Conservation (phyloP, 1,140 invertebrate genomes). For the Arctopsyche grandis region DNA sequence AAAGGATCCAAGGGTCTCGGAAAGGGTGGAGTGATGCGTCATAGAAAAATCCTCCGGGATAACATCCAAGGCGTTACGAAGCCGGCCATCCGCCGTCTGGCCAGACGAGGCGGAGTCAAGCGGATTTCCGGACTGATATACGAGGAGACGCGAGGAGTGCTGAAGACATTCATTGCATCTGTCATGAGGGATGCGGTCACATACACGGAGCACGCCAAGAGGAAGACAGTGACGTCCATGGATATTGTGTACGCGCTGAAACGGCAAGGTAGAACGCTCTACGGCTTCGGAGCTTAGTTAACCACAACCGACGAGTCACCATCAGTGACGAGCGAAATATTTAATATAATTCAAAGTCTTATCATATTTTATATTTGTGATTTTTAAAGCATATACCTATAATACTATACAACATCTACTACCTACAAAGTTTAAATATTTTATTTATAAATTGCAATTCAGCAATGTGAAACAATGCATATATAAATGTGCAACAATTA, state of each 20-base stretch:
- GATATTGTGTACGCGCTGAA: slow-evolving; percentile 89
- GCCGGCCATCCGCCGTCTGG: slow-evolving; percentile 65
- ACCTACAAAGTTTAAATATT: too few species aligned
- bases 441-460: too few species aligned
- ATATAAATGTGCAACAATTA: too few species aligned
- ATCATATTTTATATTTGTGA: too few species aligned
- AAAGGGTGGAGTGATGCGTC: slow-evolving; percentile 76
- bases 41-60: slow-evolving; percentile 75
- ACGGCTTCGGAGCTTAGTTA: slow-evolving; percentile 72
- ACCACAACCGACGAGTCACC: not conserved
- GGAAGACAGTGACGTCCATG: slow-evolving; percentile 88
- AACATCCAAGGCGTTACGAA: slow-evolving; percentile 71
- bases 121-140: slow-evolving; percentile 63
- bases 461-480: too few species aligned
- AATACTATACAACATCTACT: too few species aligned
- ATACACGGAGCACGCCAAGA: slow-evolving; percentile 85
- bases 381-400: too few species aligned
- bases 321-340: not conserved
- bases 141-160: slow-evolving; percentile 61
- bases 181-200: slow-evolving; percentile 85
- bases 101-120: slow-evolving; percentile 80
- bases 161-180: slow-evolving; percentile 86
- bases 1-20: not conserved
- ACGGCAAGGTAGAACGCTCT: slow-evolving; percentile 78
- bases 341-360: not conserved